Conservation (phyloP, 2,888 invertebrate genomes). For the Ditylenchus weischeri region DNA sequence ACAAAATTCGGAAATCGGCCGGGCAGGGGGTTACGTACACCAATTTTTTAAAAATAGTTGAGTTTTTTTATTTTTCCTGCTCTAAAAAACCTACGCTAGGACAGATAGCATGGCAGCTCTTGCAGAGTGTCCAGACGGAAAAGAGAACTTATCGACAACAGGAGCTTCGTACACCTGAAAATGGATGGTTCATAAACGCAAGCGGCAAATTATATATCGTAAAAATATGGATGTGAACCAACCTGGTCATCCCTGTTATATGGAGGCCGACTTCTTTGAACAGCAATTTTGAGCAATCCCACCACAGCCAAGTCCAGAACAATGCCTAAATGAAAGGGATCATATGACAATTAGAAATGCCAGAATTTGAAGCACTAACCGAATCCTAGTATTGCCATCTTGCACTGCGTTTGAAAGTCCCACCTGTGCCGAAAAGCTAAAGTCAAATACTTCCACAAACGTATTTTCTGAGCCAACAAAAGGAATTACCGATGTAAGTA, state of each 20-base stretch:
- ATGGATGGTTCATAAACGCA: too few species aligned
- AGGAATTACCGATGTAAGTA: too few species aligned
- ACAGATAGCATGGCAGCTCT: slow-evolving; percentile 74
- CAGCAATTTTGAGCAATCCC: slow-evolving; percentile 44
- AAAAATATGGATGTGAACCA: background rate
- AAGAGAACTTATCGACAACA: slow-evolving; percentile 75
- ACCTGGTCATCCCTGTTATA: slow-evolving; percentile 47
- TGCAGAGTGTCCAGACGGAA: slow-evolving; percentile 91
- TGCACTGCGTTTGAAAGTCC: slow-evolving; percentile 28
- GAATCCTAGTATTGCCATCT: slow-evolving; percentile 35
- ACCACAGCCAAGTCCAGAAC: slow-evolving; percentile 45
- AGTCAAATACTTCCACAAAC: background rate
- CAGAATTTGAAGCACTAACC: slow-evolving; percentile 24
- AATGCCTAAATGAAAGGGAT: slow-evolving; percentile 37
- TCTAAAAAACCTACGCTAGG: slow-evolving; percentile 35
- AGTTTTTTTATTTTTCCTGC: too few species aligned
- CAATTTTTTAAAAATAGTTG: too few species aligned
- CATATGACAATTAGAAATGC: too few species aligned
- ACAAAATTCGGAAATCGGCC: too few species aligned
- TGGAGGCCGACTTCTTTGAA: slow-evolving; percentile 44
- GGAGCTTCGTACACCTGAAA: slow-evolving; percentile 46
- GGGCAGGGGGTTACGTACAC: too few species aligned
- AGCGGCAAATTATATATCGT: too few species aligned
- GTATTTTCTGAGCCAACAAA: background rate
- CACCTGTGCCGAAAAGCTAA: slow-evolving; percentile 8